A percentile compares a stretch with the other conserved stretches of the same genome.
Conservation (phyloP, 2,888 invertebrate genomes). For the Hirtodrosophila alboralis region DNA sequence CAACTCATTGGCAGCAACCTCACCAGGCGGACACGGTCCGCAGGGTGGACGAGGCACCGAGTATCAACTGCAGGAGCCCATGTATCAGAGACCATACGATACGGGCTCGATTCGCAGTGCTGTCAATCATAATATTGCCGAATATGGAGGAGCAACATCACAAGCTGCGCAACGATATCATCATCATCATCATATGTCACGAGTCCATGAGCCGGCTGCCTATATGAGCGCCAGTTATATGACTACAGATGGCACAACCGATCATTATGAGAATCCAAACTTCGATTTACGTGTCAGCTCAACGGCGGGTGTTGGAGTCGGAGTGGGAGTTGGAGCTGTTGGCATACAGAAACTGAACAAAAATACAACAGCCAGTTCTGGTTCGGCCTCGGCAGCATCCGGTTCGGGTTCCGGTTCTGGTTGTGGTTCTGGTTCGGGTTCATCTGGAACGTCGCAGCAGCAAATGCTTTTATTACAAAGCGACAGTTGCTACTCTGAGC, state of each 20-base stretch:
- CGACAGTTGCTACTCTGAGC: conserved; percentile 84
- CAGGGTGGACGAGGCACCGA: conserved; percentile 53
- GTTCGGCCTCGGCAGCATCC: conserved; percentile 44
- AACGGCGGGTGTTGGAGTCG: conserved; percentile 15
- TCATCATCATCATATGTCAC: conserved; percentile 53
- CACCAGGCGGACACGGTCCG: conserved; percentile 42
- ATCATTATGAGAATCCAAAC: conserved; percentile 84
- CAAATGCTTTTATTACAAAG: conserved; percentile 75
- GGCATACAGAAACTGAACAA: conserved; percentile 57
- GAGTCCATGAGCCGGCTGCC: conserved; percentile 29
- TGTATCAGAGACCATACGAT: conserved; percentile 83
- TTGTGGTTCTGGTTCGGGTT: conserved; percentile 52
- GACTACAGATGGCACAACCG: conserved; percentile 80
- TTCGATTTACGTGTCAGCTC: conserved; percentile 76
- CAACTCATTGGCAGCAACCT: conserved; percentile 83
- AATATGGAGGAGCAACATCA: conserved; percentile 45
- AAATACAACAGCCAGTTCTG: conserved; percentile 56
- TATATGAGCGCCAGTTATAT: conserved; percentile 72
- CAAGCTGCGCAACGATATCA: conserved; percentile 25
- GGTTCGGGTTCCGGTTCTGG: conserved; percentile 47
- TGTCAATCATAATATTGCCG: conserved; percentile 57
- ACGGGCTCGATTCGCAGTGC: conserved; percentile 80
- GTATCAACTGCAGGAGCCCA: conserved; percentile 79
- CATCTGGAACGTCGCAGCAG: conserved; percentile 72
- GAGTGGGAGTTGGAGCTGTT: conserved; percentile 7